Base-by-base conservation (phyloP, 1,140 invertebrate species). In the Zaprionus lachaisei region DNA sequence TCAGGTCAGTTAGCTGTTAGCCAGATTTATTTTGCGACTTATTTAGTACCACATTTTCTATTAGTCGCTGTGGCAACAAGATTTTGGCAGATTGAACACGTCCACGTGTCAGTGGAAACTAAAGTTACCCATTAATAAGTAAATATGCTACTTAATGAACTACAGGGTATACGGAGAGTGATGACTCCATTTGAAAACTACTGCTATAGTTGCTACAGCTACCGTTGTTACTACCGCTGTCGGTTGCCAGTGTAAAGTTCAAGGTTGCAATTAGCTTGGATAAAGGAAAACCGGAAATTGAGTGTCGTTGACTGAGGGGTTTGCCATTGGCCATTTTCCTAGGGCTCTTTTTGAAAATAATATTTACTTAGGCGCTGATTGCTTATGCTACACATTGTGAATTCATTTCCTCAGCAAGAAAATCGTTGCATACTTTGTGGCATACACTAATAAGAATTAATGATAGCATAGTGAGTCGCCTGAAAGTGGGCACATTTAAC, bases 241-340 rank as follows among this genome's bases (percentile, higher is more conserved):
- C 44, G 22, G 47, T 9, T n/a, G 38, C 15, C 62, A 47, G 24
- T 63, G 24, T 4, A 76, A 80, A 84, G 84, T 87, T 87, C 84
- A 87, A 89, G 84, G 81, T 73, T 74, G 57, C 61, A 75, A 87
- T 87, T 74, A 87, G 56, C 66, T 41, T 41, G 72, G 56, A 65
- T 56, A 60, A 56, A 56, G 20, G 49, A 67, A 70, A 68, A 55
- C 49, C 62, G 79, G 61, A 65, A 77, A 64, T 47, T 37, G 37
- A 66, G 44, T 57, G 68, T 51, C 20, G 44, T 47, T 41, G 66
- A 54, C 68, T 47, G 61, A 4, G 61, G 2, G 34, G 61, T 38
- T 64, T 26, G 72, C 49, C 69, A 51, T 63, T 56, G 44, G 67
- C 24, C 62, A 54, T 69, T 84, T 80, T 80, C 28, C 64, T 83